phyloP scores from a whole-genome alignment of 1,140 invertebrate genomes.

The Anoplophora glabripennis region DNA sequence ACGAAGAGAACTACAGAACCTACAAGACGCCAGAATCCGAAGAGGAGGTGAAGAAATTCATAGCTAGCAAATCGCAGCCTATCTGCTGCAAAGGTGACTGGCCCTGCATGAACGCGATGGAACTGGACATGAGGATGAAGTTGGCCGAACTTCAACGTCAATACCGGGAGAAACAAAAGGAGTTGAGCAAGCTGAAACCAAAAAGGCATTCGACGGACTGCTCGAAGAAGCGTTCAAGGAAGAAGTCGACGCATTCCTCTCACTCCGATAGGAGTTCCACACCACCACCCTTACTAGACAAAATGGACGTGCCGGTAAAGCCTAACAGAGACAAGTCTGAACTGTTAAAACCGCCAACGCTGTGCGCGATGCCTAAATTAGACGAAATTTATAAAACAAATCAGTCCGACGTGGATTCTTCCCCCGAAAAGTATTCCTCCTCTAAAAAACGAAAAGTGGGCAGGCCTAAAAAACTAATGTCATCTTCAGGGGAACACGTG shows the following conservation, averaged over 20 bases:
- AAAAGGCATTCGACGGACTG: constrained; percentile 50
- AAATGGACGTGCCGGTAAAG: constrained; percentile 36
- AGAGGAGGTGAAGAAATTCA: constrained; percentile 51
- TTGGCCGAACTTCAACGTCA: constrained; percentile 76
- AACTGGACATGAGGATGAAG: constrained; percentile 74
- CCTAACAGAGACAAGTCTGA: constrained; percentile 30
- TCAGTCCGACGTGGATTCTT: constrained; percentile 24
- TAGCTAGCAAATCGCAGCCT: constrained; percentile 45
- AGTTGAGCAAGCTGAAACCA: constrained; percentile 67
- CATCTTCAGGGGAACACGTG: constrained; percentile 57
- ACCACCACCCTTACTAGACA: constrained; percentile 47
- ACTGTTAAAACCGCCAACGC: constrained; percentile 47
- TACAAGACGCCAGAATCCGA: constrained; percentile 52
- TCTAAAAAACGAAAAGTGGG: constrained; percentile 83
- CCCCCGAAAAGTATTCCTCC: constrained; percentile 51
- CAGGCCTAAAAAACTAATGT: constrained; percentile 70
- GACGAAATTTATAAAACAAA: constrained; percentile 19
- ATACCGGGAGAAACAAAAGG: constrained; percentile 79
- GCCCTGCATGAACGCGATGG: constrained; percentile 68
- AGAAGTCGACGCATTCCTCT: constrained; percentile 41
- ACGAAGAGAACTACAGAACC: constrained; percentile 31
- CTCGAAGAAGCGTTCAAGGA: constrained; percentile 48
- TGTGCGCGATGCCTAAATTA: constrained; percentile 31
- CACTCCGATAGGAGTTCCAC: constrained; percentile 37
- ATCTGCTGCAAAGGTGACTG: constrained; percentile 50